phyloP scores from a whole-genome alignment of 2,113 vertebrate genomes.

The Thinocorus orbignyianus region DNA sequence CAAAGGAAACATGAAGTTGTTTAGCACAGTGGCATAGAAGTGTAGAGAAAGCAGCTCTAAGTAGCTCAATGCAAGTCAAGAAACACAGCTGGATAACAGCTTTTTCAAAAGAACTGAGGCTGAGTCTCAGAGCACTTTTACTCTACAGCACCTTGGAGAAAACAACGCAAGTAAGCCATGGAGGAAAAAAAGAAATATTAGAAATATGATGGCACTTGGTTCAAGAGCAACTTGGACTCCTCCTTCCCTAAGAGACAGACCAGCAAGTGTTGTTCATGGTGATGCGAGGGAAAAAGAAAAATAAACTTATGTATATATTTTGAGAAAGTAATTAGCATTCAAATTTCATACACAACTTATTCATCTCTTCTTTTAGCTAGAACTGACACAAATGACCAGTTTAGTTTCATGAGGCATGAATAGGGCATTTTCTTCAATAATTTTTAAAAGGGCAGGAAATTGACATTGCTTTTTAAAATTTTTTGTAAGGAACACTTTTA shows the following conservation, averaged over 20 bases:
- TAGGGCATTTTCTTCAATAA: neutral
- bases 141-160: neutral
- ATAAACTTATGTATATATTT: neutral
- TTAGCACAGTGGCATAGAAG: neutral
- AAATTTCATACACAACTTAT: neutral
- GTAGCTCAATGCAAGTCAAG: neutral
- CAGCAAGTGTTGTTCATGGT: neutral
- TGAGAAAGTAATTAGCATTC: neutral
- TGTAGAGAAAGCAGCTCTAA: neutral
- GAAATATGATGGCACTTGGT: neutral
- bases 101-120: neutral
- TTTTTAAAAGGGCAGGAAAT: slow-evolving; percentile 38
- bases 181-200: neutral
- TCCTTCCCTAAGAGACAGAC: neutral
- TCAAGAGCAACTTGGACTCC: neutral
- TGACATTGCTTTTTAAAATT: neutral
- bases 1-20: neutral
- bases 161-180: neutral
- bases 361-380: neutral
- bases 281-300: neutral
- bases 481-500: slow-evolving; percentile 38
- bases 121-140: neutral
- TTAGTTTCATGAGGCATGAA: neutral
- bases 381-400: slow-evolving; percentile 15
- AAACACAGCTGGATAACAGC: neutral